These are phyloP conservation scores for Papilio machaon DNA, from an alignment of 1,140 invertebrate species.

Conservation along the genomic window DNA sequence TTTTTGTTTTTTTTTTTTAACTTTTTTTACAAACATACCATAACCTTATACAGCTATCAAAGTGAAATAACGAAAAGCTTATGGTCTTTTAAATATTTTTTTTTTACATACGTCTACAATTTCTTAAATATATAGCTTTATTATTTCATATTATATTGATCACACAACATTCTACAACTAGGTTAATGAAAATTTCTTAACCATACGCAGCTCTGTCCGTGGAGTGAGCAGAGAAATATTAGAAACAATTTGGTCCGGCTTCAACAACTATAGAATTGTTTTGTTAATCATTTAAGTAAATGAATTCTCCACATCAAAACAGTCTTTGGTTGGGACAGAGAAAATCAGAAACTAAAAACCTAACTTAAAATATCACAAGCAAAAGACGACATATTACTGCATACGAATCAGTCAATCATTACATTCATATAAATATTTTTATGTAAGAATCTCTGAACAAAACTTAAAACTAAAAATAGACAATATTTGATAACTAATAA, in stretches of 20 bases:
- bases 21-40: constrained; percentile 73
- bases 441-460: constrained; percentile 30
- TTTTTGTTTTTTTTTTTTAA: constrained; percentile 63
- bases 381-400: constrained; percentile 60
- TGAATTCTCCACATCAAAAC: constrained; percentile 69
- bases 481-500: constrained; percentile 36
- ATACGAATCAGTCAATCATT: constrained; percentile 68
- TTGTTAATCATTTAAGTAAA: constrained; percentile 63
- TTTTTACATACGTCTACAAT: constrained; percentile 61
- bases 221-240: constrained; percentile 46
- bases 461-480: constrained; percentile 20
- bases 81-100: constrained; percentile 70
- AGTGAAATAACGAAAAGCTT: constrained; percentile 69
- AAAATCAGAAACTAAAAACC: constrained; percentile 67
- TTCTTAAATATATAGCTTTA: constrained; percentile 64
- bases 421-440: constrained; percentile 43
- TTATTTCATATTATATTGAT: constrained; percentile 66
- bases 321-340: constrained; percentile 80
- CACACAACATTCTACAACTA: constrained; percentile 66
- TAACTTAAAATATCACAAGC: constrained; percentile 80
- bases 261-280: constrained; percentile 60
- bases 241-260: constrained; percentile 76
- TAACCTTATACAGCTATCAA: constrained; percentile 74
- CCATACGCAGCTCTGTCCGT: constrained; percentile 22
- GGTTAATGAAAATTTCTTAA: constrained; percentile 48